These are phyloP conservation scores for Physeter macrocephalus DNA, from an alignment of 2,113 vertebrate genomes.

Conservation along the genomic window DNA sequence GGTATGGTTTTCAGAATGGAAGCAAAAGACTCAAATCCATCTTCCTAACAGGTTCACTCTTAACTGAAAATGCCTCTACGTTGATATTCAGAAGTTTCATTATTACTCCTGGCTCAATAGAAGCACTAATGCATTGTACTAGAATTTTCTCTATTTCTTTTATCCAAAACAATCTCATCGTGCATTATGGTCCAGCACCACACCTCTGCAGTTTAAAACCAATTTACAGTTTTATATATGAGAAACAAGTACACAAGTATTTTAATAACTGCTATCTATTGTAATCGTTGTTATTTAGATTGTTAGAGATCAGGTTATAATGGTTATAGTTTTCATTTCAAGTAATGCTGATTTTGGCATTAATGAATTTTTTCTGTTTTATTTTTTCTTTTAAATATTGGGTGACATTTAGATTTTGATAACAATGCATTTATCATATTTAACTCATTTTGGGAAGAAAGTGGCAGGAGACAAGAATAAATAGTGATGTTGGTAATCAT, in stretches of 20 bases:
- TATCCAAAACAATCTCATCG: not conserved
- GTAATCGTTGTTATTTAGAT: not conserved
- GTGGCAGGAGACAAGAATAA: not conserved
- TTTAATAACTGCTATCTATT: not conserved
- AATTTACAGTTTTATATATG: not conserved
- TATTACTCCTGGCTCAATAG: not conserved
- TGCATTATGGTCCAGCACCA: not conserved
- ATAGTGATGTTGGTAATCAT: not conserved
- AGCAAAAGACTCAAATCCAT: slow-evolving; percentile 10
- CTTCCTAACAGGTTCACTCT: not conserved
- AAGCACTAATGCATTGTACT: not conserved
- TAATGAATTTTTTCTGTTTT: not conserved
- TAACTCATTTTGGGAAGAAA: not conserved
- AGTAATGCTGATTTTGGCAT: not conserved
- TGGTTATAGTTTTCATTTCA: not conserved
- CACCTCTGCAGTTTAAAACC: not conserved
- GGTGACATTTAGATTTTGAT: not conserved
- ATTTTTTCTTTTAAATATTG: not conserved
- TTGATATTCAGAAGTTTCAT: slow-evolving; percentile 4
- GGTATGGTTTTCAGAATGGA: slow-evolving; percentile 12
- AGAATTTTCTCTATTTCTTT: not conserved
- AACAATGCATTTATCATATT: not conserved
- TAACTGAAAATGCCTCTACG: slow-evolving; percentile 28
- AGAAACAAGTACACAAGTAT: not conserved
- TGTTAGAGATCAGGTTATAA: not conserved